Base-by-base conservation (phyloP, 2,888 invertebrate species). In the Himalopsyche kuldschensis region DNA sequence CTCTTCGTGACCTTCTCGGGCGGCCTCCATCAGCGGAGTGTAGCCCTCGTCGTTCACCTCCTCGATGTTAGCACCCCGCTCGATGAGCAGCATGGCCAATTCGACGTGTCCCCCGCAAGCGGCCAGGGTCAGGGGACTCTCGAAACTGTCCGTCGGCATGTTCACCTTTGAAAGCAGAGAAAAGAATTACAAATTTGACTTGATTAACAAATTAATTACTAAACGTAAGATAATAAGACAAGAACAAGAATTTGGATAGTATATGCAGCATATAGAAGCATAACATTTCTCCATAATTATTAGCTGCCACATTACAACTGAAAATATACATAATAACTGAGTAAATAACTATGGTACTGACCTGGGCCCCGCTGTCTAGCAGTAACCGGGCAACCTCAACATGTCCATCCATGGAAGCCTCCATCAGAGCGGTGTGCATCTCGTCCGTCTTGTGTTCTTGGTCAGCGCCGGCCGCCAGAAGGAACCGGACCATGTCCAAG, bases 351-450 rank as follows among this genome's bases (percentile, higher is more conserved):
- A 41, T 3, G 10, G 15, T 41, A 75, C 75, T 1, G 86, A 94
- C 93, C 93, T 99, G 99, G 80, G 99, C 99, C 86, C 99, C 99
- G 31, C 97, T 98, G 91, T 99, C 98, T 24, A 99, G 92, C 86
- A 99, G 93, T 86, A 99, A 92, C 87, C 97, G 93, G 10, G 99
- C 99, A 78, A 99, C 99, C 91, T 99, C 99, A 0, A 99, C 98
- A 89, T 99, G 99, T 0, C 99, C 99, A 90, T 99, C 99, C 99
- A 99, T 99, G 85, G 98, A 98, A 80, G 99, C 99, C 91, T 99
- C 99, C 99, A 99, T 99, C 75, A 99, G 92, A 75, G 99, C 99
- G 32, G 99, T 99, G 91, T 99, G 99, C 98, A 99, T 98, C 92
- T 99, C 99, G 90, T 99, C 99, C 10, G 99, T 99, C 93, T 99